Evolutionary conservation across 2,113 vertebrate species (phyloP).

Genomic region (Perccottus glenii): DNA sequence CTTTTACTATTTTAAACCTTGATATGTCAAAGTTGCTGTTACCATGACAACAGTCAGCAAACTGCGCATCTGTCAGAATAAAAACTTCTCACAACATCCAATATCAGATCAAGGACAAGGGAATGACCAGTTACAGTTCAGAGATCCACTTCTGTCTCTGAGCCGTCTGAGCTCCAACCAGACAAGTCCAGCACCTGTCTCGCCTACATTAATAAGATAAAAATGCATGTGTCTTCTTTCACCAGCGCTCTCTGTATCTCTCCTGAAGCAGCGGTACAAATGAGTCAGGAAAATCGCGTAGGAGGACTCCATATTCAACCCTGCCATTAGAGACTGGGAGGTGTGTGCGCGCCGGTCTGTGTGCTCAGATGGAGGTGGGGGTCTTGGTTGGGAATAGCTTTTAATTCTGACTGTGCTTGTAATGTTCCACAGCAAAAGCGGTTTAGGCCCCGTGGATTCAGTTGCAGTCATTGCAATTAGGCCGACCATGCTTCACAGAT

Average conservation of each 20-base stretch:
- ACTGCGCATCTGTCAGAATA: too few species aligned
- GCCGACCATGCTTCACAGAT: neutral
- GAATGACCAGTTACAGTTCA: too few species aligned
- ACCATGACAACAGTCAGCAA: too few species aligned
- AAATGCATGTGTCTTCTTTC: neutral
- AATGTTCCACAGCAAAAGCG: conserved; percentile 23
- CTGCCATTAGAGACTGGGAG: conserved; percentile 47
- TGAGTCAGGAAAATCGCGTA: conserved; percentile 71
- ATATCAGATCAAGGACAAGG: too few species aligned
- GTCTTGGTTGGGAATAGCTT: conserved; percentile 27
- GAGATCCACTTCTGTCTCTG: too few species aligned
- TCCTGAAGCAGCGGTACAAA: conserved; percentile 61
- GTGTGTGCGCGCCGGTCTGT: neutral
- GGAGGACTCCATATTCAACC: conserved; percentile 75
- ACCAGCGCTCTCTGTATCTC: conserved; percentile 57
- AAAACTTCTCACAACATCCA: too few species aligned
- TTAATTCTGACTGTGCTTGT: conserved; percentile 35
- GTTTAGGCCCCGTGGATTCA: conserved; percentile 25
- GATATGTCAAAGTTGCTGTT: too few species aligned
- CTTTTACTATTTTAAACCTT: too few species aligned
- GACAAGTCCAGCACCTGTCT: conserved; percentile 53
- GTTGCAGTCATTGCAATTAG: conserved; percentile 25
- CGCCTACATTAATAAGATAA: neutral
- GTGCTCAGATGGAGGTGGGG: neutral
- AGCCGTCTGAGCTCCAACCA: conserved; percentile 34